Base-by-base conservation (phyloP, 1,140 invertebrate species). In the Calliopsis andreniformis region DNA sequence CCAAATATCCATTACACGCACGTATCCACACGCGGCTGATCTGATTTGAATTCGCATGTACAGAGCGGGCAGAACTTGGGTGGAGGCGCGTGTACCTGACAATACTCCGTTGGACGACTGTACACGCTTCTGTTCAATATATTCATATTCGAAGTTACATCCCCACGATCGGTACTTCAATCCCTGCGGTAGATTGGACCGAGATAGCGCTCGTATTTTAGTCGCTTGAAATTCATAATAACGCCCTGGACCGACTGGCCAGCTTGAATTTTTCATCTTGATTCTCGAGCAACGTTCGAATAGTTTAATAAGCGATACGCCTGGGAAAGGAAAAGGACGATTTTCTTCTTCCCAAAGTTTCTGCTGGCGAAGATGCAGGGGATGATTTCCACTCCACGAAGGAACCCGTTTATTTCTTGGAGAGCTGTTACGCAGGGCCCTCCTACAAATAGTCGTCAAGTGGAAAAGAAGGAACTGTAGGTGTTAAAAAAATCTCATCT, bases 81-180 rank as follows among this genome's bases (percentile, higher is more conserved):
- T 23, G 23, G 5, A n/a, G n/a, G 53, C 53, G 14, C 12, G n/a
- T 35, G 14, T 23, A 2, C 30, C 28, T n/a, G 20, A 20, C 62
- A 28, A 47, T 64, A 30, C 62, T 4, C 10, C 49, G 18, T 30
- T 20, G 39, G 23, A 23, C 32, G 42, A 12, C 18, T 23, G 1
- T 1, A 56, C 14, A 20, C 49, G 23, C 23, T 30, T 49, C 39
- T 30, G 43, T 30, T 55, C 70, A 45, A 73, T 73, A 25, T 73
- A 73, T 73, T 73, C 70, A 73, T 73, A 73, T 64, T 53, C 61
- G 35, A 55, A 71, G 69, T 71, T 73, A 55, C 61, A 32, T 45
- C 23, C 59, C 23, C 25, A 3, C 35, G 35, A 5, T 3, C 35
- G 61, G 35, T 66, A 35, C 61, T 55, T 23, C 61, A 73, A 73